These are phyloP conservation scores for Regulus satrapa DNA, from an alignment of 2,113 vertebrate species.

Conservation along the genomic window DNA sequence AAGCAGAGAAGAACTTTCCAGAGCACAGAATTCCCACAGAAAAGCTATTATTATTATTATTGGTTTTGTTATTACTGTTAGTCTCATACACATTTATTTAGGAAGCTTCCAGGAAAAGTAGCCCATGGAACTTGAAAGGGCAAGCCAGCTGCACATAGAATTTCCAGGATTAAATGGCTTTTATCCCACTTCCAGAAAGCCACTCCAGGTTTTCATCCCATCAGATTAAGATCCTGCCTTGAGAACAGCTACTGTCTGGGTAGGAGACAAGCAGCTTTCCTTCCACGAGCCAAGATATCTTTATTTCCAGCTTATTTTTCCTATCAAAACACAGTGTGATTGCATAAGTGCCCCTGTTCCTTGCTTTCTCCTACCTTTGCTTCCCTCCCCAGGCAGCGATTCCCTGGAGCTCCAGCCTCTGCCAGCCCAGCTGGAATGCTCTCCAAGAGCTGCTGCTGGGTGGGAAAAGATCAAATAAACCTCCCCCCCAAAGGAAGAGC, in stretches of 20 bases:
- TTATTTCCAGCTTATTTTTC: not conserved
- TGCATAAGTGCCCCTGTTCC: not conserved
- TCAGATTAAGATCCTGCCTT: not conserved
- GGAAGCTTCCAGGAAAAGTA: not conserved
- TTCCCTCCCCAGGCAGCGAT: not conserved
- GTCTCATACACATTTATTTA: not conserved
- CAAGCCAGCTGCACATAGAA: not conserved
- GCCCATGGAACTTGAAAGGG: not conserved
- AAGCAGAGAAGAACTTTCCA: not conserved
- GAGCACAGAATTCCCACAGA: not conserved
- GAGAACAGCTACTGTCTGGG: not conserved
- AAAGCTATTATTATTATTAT: not conserved
- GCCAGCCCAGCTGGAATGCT: not conserved
- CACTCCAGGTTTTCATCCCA: not conserved
- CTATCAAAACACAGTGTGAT: not conserved
- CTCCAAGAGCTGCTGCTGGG: not conserved
- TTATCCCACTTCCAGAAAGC: not conserved
- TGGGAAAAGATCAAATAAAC: not conserved
- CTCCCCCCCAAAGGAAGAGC: not conserved
- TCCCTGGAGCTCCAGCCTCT: not conserved
- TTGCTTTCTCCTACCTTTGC: not conserved
- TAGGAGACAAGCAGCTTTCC: not conserved
- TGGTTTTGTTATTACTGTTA: not conserved
- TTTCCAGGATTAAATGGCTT: not conserved
- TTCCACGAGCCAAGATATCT: not conserved